Evolutionary conservation across 2,113 vertebrate genomes (phyloP), one percentile per base, ranked within the genome.

Genomic region (Misgurnus mizolepis): DNA sequence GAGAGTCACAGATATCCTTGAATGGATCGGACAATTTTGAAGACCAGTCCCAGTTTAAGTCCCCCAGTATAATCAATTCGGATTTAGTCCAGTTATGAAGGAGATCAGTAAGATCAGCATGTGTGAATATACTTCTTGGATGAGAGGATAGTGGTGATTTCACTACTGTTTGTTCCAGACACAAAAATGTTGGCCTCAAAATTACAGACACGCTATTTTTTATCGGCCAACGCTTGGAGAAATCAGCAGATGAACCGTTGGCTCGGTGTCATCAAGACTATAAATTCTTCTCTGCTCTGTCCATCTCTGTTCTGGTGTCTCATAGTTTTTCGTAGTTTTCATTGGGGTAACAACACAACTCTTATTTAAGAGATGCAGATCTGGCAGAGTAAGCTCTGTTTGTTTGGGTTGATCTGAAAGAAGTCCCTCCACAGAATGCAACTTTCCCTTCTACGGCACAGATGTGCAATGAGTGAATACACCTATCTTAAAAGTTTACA

Each of bases 121-220:
- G 69, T 81, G 67, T 39, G 62, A 41, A n/a, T 79, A 79, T 84
- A 78, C 83, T 82, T 83, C 58, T 41, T 67, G 70, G 65, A 66
- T 81, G 64, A 22, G 17, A 79, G n/a, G 27, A 61, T 39, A 49
- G 7, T 22, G 8, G 47, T 79, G 68, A 81, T 39, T 60, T 53
- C 80, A 71, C 66, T 61, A 67, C 53, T 73, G 76, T 78, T 78
- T 73, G 58, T 70, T 70, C 43, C 49, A 78, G 76, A 82, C 78
- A 75, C 41, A 71, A 66, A 79, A 71, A 67, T 62, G 66, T 61
- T 53, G 66, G 67, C 80, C 77, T 8, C 61, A 41, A 75, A 67
- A 79, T 79, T 66, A 71, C 83, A 27, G 40, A 65, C 49, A 34
- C 34, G 18, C 39, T 55, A 6, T 7, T 74, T 78, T 68, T 76